Base-by-base conservation (phyloP, 2,113 vertebrate species). In the Chloropsis cyanopogon region DNA sequence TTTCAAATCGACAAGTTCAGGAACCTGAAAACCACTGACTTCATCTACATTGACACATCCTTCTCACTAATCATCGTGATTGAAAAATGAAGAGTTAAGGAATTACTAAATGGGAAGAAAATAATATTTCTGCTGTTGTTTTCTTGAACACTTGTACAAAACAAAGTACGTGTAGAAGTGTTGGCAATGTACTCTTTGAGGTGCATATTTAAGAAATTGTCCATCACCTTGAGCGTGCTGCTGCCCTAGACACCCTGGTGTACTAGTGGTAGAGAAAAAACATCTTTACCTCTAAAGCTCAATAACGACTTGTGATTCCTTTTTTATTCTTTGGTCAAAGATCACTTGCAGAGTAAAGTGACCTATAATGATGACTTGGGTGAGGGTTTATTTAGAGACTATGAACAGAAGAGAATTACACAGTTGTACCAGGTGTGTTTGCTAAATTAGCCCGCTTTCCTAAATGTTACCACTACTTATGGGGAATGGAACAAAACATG, bases 311-410 rank as follows among this genome's bases (percentile, higher is more conserved):
- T 7, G 1, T 59, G 29, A 94, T 88, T 93, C 49, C 54, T 77
- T 85, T 85, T 78, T 61, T 72, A 79, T 57, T 92, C 61, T 88
- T 86, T 85, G 42, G 66, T 86, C 84, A 86, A 88, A 93, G 75
- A 80, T 88, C 53, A 83, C 71, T 76, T 87, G 59, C 39, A 91
- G 66, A 85, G 41, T 82, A 80, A 92, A 93, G 39, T 66, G 81
- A 91, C 80, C 64, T 39, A n/a, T 71, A 92, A 92, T 82, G 61
- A 94, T 53, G 50, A 86, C 56, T 86, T 23, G 23, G 78, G 35
- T 81, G 76, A 64, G 24, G 28, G 20, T 84, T 90, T 86, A 65
- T 90, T 86, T 68, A 90, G 53, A 86, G 95, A 65, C 78, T 77
- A 41, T 28, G 81, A 88, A 86, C 11, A 81, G 35, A 88, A 91